Evolutionary conservation across 2,888 invertebrate species (phyloP), one percentile per base, ranked within the genome.

Genomic region (Linhomoeus sp.): DNA sequence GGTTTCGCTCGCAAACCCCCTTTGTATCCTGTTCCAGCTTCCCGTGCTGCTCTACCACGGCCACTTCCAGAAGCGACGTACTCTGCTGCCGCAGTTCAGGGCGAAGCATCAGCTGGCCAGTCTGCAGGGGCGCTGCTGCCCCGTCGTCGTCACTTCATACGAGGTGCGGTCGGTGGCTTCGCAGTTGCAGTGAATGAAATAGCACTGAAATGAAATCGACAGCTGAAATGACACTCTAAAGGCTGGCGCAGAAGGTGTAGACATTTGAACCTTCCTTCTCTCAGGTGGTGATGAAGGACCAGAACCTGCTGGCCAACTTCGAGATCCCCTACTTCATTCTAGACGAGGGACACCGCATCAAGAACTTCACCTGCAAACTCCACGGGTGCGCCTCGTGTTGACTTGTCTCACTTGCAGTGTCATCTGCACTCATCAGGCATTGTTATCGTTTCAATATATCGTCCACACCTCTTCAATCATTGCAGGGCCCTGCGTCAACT

Each of bases 291-390:
- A 5, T 29, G 29, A 29, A 9, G 29, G 29, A 29, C 29, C 29
- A 29, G 29, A 5, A 9, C 33, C 19, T 3, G 25, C 22, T 43
- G 20, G 2, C 14, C 12, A 3, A 2, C 2, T 43, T 20, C 47
- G 61, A 63, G 1, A 79, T 77, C 76, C 68, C 72, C 47, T 77
- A 76, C 56, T 64, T 79, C 35, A 70, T 78, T 33, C 67, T 80
- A 17, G 80, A 80, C 58, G 80, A 80, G 63, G 80, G 76, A 1
- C 79, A 80, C 49, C 66, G 76, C 39, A 69, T 80, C 19, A 80
- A 79, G 60, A 79, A 80, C 63, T 65, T 67, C 50, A 60, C 76
- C 3, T 72, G 74, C 42, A 59, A 66, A 49, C 66, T 78, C 19
- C 58, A 72, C 33, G 64, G 59, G 75, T 76, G 61, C 59, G 64